Evolutionary conservation across 1,140 invertebrate genomes (phyloP), one percentile per base, ranked within the genome.

Genomic region (Pomacea maculata): DNA sequence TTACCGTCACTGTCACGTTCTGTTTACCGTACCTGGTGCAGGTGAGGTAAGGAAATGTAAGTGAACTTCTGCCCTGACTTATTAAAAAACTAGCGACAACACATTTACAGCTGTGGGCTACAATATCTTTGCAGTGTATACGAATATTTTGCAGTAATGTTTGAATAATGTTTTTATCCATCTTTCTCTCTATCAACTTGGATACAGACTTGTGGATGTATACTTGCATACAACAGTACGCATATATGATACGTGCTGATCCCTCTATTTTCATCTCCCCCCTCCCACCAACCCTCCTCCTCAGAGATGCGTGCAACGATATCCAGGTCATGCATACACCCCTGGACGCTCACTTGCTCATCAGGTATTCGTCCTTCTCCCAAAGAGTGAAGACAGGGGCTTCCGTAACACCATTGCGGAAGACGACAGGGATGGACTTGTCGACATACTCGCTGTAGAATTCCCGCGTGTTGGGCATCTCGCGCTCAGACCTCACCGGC

Each of bases 391-490:
- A 77, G 8, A 87, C 85, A 29, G 85, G 83, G 17, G 79, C 70
- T 12, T 87, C 77, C n/a, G 82, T 83, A 10, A 90, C 61, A 1
- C 83, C 85, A 10, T 86, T 84, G 70, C 85, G 65, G 19, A 91
- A 84, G 3, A 88, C 84, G 14, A 87, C 87, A 5, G 90, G 89
- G 71, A 80, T 83, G 34, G 78, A 79, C 14, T 67, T 78, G 12
- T 83, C 83, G 11, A 88, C 85, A 72, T 89, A 90, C 25, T 88
- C 84, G n/a, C 85, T 77, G 71, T 88, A 83, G 76, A 91, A 89
- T 19, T 86, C 80, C 57, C 84, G 77, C 0, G 86, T 84, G 65
- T 72, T 61, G 0, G 83, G 85, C 83, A 88, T 85, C 63, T 82
- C 83, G 25, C 79, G 57, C 15, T 72, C 73, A 65, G 85, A 83